Conservation (phyloP, 2,113 vertebrate species). For the Nesoenas mayeri region DNA sequence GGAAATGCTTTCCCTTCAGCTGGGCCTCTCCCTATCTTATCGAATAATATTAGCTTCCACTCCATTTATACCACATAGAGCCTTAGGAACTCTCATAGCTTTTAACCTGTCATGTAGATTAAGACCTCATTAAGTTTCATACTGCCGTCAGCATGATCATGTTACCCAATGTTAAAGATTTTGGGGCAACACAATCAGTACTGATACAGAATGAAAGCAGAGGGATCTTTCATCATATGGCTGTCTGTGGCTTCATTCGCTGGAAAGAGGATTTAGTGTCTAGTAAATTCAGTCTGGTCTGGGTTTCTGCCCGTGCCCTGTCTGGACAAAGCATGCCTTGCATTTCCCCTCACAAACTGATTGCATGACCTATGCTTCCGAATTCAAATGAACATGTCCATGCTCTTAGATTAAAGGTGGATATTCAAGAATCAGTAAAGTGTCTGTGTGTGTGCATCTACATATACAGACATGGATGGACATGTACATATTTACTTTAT, state of each 20-base stretch:
- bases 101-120: conserved; percentile 63
- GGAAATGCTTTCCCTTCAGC: neutral
- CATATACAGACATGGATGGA: neutral
- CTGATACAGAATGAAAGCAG: conserved; percentile 39
- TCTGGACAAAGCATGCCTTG: neutral
- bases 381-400: fast-evolving
- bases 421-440: neutral
- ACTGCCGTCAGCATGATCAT: conserved; percentile 23
- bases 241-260: neutral
- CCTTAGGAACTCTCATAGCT: conserved; percentile 40
- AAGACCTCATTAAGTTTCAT: conserved; percentile 61
- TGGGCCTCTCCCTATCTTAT: conserved; percentile 62
- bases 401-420: neutral
- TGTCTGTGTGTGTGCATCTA: no score
- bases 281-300: neutral
- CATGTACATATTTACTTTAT: neutral
- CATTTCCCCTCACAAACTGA: neutral
- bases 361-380: neutral
- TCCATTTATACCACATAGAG: conserved; percentile 62
- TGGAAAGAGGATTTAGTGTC: neutral
- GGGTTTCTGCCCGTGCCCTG: neutral
- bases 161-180: conserved; percentile 59
- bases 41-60: conserved; percentile 61
- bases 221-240: conserved; percentile 29
- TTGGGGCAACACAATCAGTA: conserved; percentile 27